These are phyloP conservation scores for Sipunculus nudus DNA, from an alignment of 2,888 invertebrate species.

Conservation along the genomic window DNA sequence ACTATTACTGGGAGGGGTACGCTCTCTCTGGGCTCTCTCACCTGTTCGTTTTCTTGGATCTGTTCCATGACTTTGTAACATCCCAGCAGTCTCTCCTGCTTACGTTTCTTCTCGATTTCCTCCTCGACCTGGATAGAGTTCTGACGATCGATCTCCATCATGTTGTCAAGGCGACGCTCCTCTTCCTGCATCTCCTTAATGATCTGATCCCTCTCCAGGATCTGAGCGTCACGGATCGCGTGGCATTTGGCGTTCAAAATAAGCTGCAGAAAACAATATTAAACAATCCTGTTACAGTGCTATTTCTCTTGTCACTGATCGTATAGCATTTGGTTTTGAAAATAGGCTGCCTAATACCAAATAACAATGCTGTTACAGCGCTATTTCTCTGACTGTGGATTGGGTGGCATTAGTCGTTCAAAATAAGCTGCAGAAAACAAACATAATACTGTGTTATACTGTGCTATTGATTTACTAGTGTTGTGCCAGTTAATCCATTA, in stretches of 20 bases:
- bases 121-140: conserved; percentile 64
- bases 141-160: conserved; percentile 67
- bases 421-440: no score
- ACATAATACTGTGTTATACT: no score
- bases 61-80: conserved; percentile 65
- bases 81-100: conserved; percentile 61
- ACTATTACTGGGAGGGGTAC: no score
- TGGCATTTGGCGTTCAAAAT: conserved; percentile 67
- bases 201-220: conserved; percentile 64
- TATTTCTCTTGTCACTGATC: not conserved
- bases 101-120: conserved; percentile 62
- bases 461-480: no score
- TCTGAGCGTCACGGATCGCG: conserved; percentile 66
- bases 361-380: no score
- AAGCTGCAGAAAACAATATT: conserved; percentile 47
- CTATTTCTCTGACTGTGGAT: no score
- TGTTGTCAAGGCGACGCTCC: conserved; percentile 62
- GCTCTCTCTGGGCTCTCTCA: conserved; percentile 3
- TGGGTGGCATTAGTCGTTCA: no score
- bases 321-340: no score
- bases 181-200: conserved; percentile 60
- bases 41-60: conserved; percentile 63
- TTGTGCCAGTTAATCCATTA: no score
- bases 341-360: no score
- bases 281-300: no score